Base-by-base conservation (phyloP, 64 coral and sea anemone species). In the Pocillopora damicornis region DNA sequence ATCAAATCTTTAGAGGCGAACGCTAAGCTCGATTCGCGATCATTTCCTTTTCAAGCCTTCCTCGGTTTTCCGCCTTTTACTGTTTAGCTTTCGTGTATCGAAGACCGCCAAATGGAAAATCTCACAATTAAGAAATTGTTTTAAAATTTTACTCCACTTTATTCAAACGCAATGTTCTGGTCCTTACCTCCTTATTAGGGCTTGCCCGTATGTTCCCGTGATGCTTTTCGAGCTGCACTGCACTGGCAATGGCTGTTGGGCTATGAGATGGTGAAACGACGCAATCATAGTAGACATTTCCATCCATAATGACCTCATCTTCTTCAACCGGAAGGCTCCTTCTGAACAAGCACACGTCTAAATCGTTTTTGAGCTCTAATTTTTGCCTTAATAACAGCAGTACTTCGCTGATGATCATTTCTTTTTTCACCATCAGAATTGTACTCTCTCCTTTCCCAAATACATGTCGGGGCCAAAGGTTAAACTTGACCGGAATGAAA, bases 341-440 rank as follows among this genome's bases (percentile, higher is more conserved):
- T 74, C 61, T 58, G 79, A 89, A 89, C 88, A 89, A 2, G 4
- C 22, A 13, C 16, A 89, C 72, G 14, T 23, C n/a, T 14, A 89
- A 30, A 15, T 89, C 65, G 22, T 6, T 75, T 58, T 26, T 67
- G 36, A 89, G 88, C 14, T 61, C 60, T 30, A 89, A 72, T 22
- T 81, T 81, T 11, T 73, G 59, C 73, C 15, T 80, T 16, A 89
- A 58, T 0, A 89, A 63, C 45, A 79, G 59, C 13, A 89, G 63
- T 23, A 89, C 35, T 51, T 89, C 88, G 17, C 78, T 74, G 60
- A 89, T 62, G 56, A 89, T 61, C 78, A 63, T 82, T 45, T 18
- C 78, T n/a, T 61, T 89, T 37, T 74, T 72, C 78, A 81, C 66
- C 12, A 23, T 25, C 15, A 89, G 16, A 59, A 59, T 13, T 18